A percentile compares a stretch with the other conserved stretches of the same genome.
Evolutionary conservation across 64 coral and sea anemone genomes (phyloP).

Genomic region (Trachythela sp.): DNA sequence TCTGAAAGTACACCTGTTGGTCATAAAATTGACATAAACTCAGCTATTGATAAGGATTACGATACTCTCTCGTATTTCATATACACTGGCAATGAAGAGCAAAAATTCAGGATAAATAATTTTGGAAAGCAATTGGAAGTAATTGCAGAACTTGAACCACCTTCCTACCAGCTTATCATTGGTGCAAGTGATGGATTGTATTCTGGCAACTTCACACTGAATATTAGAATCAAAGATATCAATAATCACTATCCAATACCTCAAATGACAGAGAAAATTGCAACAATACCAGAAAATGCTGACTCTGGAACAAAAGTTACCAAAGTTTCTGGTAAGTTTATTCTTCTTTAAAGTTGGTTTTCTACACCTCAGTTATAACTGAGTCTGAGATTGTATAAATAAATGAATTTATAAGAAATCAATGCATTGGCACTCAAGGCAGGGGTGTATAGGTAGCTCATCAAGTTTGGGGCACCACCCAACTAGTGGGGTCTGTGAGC

Average conservation of each 20-base stretch:
- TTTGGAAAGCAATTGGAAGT: neutral
- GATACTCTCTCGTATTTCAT: neutral
- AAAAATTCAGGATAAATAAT: neutral
- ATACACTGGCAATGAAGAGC: neutral
- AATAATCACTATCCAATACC: conserved; percentile 10
- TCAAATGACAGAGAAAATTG: neutral
- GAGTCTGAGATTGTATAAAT: neutral
- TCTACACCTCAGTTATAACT: neutral
- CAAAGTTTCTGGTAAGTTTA: neutral
- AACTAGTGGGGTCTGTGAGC: too few relatives aligned
- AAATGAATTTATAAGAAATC: too few relatives aligned
- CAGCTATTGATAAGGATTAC: neutral
- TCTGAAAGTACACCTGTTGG: neutral
- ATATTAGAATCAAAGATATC: neutral
- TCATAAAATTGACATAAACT: neutral
- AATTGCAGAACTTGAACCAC: neutral
- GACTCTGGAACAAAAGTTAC: neutral
- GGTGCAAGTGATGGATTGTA: neutral
- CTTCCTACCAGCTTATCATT: neutral
- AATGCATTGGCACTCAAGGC: too few relatives aligned
- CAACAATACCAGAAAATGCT: conserved; percentile 3
- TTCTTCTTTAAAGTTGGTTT: neutral
- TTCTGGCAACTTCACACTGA: neutral
- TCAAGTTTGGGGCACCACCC: too few relatives aligned
- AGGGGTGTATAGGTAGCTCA: too few relatives aligned